These are phyloP conservation scores for Drosophila longiperda DNA, from an alignment of 2,888 invertebrate genomes.

Conservation along the genomic window DNA sequence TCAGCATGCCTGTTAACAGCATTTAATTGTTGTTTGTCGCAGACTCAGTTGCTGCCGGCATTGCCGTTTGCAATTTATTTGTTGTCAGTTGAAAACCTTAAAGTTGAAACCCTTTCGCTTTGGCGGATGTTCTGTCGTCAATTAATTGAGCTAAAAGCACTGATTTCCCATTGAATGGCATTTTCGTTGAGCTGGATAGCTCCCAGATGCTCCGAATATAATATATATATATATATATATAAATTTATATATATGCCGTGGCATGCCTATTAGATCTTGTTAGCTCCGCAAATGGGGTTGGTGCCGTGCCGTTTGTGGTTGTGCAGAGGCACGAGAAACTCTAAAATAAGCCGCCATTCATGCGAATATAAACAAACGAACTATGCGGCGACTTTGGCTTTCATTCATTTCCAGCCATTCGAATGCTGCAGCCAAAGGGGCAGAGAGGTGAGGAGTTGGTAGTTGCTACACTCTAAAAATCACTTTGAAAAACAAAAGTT, in stretches of 20 bases:
- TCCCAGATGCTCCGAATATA: not conserved
- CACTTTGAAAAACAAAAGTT: not conserved
- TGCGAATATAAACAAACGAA: slow-evolving; percentile 37
- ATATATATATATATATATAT: not conserved
- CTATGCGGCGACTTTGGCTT: slow-evolving; percentile 51
- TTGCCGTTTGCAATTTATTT: slow-evolving; percentile 11
- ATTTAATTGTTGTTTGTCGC: slow-evolving; percentile 29
- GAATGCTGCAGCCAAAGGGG: slow-evolving; percentile 28
- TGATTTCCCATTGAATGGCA: not conserved
- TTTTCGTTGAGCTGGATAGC: not conserved
- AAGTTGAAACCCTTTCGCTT: not conserved
- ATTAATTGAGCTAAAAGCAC: not conserved
- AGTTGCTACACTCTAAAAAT: not conserved
- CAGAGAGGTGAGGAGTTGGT: not conserved
- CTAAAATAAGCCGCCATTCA: slow-evolving; percentile 39
- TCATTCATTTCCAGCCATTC: slow-evolving; percentile 59
- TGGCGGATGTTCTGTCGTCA: not conserved
- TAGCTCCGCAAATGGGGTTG: slow-evolving; percentile 4
- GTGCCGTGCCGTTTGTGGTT: not conserved
- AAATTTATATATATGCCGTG: not conserved
- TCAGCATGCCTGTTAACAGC: slow-evolving; percentile 47
- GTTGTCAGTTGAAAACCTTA: slow-evolving; percentile 7
- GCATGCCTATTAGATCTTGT: slow-evolving; percentile 1
- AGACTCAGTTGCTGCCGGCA: slow-evolving; percentile 11
- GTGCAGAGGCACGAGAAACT: slow-evolving; percentile 3